phyloP scores from a whole-genome alignment of 2,797 vertebrate genomes.

The Phoebastria nigripes region DNA sequence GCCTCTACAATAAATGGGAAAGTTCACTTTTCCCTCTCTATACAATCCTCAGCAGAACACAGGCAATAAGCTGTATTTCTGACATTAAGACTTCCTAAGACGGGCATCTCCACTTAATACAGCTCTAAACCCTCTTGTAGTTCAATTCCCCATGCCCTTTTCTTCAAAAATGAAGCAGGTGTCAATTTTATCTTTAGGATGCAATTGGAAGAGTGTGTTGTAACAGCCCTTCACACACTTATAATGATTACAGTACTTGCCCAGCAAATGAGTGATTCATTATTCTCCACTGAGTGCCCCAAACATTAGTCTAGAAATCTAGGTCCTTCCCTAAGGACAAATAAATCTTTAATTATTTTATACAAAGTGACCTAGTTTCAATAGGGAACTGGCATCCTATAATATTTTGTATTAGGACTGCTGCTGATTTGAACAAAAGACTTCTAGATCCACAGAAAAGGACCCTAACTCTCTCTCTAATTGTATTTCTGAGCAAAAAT shows the following conservation, averaged over 20 bases:
- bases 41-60: background rate
- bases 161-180: background rate
- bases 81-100: background rate
- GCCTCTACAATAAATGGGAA: background rate
- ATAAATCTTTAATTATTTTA: conserved; percentile 61
- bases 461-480: background rate
- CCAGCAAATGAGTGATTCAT: background rate
- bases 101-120: background rate
- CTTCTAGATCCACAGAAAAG: background rate
- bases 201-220: background rate
- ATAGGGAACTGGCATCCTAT: background rate
- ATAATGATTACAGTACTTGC: background rate
- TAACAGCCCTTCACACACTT: background rate
- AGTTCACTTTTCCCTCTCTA: background rate
- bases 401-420: background rate
- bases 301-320: background rate
- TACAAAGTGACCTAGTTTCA: conserved; percentile 46
- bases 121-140: background rate
- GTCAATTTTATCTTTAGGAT: background rate
- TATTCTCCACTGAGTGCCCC: background rate
- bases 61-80: background rate
- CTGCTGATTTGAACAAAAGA: background rate
- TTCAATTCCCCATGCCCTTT: background rate
- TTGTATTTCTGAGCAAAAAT: background rate
- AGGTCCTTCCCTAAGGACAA: conserved; percentile 11